These are phyloP conservation scores for Pseudococcus jackbeardsleyi DNA, from an alignment of 2,888 invertebrate species.

Conservation along the genomic window DNA sequence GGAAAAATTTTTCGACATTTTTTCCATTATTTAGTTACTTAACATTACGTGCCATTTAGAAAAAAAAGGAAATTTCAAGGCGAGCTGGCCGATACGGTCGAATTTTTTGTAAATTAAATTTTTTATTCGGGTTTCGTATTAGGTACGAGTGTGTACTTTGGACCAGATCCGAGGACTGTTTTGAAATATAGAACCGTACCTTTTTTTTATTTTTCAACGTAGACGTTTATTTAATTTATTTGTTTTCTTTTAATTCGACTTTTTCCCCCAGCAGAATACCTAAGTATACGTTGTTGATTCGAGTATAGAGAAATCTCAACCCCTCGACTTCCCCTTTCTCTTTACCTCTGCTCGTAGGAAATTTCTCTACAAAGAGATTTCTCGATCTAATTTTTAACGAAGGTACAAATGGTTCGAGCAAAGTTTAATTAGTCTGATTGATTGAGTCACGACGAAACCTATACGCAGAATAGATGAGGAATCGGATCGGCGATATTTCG, in stretches of 20 bases:
- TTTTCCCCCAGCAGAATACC: not conserved
- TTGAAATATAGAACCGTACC: no score
- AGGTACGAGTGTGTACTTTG: not conserved
- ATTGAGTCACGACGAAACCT: not conserved
- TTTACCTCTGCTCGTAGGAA: no score
- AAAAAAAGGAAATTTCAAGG: not conserved
- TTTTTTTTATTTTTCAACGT: no score
- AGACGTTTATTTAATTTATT: no score
- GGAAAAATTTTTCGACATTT: not conserved
- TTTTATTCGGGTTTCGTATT: not conserved
- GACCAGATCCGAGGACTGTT: not conserved
- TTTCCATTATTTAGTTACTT: constrained; percentile 1
- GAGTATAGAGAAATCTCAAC: no score
- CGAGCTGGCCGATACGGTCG: not conserved
- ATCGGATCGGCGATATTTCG: not conserved
- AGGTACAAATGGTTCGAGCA: no score
- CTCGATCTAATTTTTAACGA: not conserved
- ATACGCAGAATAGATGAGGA: not conserved
- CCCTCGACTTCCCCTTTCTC: no score
- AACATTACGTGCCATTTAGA: not conserved
- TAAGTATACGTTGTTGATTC: not conserved
- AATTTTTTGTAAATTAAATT: constrained; percentile 17
- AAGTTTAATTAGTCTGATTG: not conserved
- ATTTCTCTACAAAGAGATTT: not conserved
- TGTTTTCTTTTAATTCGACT: no score